These are phyloP conservation scores for Fissipunctia ypsillon DNA, from an alignment of 2,888 invertebrate species.

Conservation along the genomic window DNA sequence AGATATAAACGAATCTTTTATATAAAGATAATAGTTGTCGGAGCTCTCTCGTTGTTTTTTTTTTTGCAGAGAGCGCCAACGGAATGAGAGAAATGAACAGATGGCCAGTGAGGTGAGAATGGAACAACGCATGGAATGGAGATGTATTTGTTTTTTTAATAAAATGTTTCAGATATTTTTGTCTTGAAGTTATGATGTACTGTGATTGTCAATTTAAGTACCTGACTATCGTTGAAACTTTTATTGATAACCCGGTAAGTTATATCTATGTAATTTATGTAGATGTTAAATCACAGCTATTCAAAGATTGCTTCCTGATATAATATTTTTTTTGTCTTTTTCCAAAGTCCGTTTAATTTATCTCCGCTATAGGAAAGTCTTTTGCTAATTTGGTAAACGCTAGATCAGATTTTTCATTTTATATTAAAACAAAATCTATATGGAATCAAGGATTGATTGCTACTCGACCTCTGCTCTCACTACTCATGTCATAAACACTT, in stretches of 20 bases:
- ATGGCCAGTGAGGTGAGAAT: conserved; percentile 69
- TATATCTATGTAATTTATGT: neutral
- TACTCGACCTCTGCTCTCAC: neutral
- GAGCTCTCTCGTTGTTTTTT: conserved; percentile 63
- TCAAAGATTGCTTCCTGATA: neutral
- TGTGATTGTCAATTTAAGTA: neutral
- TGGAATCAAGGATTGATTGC: neutral
- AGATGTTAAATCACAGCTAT: neutral
- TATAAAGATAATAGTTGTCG: conserved; percentile 64
- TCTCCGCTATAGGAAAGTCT: neutral
- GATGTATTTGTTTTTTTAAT: conserved; percentile 1
- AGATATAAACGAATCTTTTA: conserved; percentile 41
- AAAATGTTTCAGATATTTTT: neutral
- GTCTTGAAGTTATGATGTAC: neutral
- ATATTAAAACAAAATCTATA: neutral
- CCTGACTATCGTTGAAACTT: neutral
- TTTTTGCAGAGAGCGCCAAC: conserved; percentile 57
- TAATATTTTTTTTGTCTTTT: neutral
- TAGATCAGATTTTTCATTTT: neutral
- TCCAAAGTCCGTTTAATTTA: neutral
- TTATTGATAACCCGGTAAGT: neutral
- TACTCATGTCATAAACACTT: neutral
- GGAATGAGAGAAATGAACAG: conserved; percentile 72
- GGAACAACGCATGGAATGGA: conserved; percentile 59
- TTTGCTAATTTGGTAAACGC: neutral